phyloP scores from a whole-genome alignment of 2,113 vertebrate genomes.

The Aepyceros melampus region DNA sequence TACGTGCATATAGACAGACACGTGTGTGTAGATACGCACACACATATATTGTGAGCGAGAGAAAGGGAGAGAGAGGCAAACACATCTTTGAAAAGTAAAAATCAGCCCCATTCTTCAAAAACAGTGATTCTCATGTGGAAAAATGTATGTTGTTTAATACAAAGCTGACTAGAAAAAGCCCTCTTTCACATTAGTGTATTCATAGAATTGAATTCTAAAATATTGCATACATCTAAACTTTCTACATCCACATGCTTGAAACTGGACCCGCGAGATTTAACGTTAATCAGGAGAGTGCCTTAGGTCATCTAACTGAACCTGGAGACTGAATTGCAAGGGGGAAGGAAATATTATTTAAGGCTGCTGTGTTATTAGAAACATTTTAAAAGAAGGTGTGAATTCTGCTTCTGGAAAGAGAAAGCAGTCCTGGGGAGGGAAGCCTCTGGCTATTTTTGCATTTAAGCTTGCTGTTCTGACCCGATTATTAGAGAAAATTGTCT shows the following conservation, averaged over 20 bases:
- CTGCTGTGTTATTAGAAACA: background rate
- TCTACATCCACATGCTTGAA: background rate
- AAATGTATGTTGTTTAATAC: background rate
- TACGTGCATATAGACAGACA: too few species aligned
- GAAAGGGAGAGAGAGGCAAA: background rate
- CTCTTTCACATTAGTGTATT: background rate
- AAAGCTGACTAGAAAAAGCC: too few species aligned
- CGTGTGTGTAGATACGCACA: background rate
- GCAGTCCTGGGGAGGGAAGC: too few species aligned
- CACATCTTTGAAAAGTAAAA: background rate
- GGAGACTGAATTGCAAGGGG: background rate
- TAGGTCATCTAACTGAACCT: too few species aligned
- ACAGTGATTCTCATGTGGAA: background rate
- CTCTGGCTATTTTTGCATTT: background rate
- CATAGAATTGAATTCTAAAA: background rate
- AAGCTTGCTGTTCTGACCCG: background rate
- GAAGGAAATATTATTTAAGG: accelerated
- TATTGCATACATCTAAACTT: background rate
- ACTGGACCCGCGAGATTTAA: background rate
- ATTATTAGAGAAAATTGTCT: background rate
- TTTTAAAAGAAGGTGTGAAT: background rate
- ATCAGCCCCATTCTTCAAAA: background rate
- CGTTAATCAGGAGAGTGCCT: background rate
- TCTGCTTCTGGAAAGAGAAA: background rate
- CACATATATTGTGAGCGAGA: too few species aligned